Evolutionary conservation across 2,113 vertebrate species (phyloP), one percentile per base, ranked within the genome.

Genomic region (Vulpes ferrilata): DNA sequence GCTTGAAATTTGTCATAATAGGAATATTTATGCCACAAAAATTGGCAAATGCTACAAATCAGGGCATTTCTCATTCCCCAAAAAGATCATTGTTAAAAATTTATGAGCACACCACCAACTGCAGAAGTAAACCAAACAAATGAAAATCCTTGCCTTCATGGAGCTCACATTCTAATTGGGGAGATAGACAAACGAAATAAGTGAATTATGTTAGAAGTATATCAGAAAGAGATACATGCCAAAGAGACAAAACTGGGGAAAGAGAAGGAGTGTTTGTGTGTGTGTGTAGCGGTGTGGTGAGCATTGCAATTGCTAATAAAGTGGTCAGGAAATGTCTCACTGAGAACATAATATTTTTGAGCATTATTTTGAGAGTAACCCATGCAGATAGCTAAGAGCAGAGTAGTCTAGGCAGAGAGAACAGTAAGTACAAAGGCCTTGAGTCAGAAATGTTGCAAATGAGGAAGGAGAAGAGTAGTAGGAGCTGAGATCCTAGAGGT

Each of bases 341-440:
- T 22, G 62, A 93, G 79, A 79, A 62, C 76, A 65, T 65, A 91
- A n/a, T 59, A 82, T 76, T 30, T 85, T 35, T 93, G 71, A 96
- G 32, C 48, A 74, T 59, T 87, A 38, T 78, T 82, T 86, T 91
- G 15, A 22, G 53, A 88, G 57, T 11, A 88, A 88, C 32, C 43
- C 43, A 51, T 27, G 2, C 27, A 55, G 43, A 20, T 2, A 79
- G 69, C 64, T 80, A 67, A 62, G 69, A 80, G n/a, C 51, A 92
- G 48, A 81, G 62, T n/a, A 19, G n/a, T 85, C 32, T 55, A 78
- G 32, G 38, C 16, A 64, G 59, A 78, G 3, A 80, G 13, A 60
- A 88, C 3, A 20, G 35, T 25, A 16, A 84, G 25, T 60, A 23
- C 59, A 83, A 90, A 95, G 19, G n/a, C 27, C 27, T 19, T 23